Percentiles rank a stretch among this genome's conserved stretches.
Evolutionary conservation across 2,888 invertebrate genomes (phyloP).

Genomic region (Xanthorhoe designata): DNA sequence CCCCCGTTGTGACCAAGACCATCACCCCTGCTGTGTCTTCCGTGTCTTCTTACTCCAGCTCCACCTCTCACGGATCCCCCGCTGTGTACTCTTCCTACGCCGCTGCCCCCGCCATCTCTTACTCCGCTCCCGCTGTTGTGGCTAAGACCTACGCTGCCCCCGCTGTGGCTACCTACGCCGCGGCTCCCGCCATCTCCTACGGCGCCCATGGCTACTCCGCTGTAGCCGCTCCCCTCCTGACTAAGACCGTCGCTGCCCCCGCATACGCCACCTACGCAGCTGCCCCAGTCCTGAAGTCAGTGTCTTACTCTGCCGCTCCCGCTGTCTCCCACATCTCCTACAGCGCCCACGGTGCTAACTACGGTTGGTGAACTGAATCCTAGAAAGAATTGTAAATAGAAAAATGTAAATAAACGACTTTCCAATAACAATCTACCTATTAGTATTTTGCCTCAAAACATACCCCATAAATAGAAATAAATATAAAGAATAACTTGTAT

Average conservation of each 20-base stretch:
- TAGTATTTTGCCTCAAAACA: background rate
- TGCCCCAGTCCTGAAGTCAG: conserved; percentile 69
- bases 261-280: conserved; percentile 58
- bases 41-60: conserved; percentile 61
- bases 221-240: conserved; percentile 58
- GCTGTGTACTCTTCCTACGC: conserved; percentile 58
- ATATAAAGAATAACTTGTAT: too few relatives aligned
- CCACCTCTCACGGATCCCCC: conserved; percentile 62
- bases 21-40: conserved; percentile 60
- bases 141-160: conserved; percentile 59
- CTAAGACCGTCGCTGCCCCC: conserved; percentile 52
- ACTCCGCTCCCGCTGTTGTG: conserved; percentile 55
- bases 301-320: conserved; percentile 86
- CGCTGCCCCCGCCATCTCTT: conserved; percentile 60
- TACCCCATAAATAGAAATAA: background rate
- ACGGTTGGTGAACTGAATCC: conserved; percentile 86
- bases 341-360: conserved; percentile 87
- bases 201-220: conserved; percentile 58
- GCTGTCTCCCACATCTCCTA: conserved; percentile 87
- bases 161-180: conserved; percentile 60
- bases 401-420: conserved; percentile 57
- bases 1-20: conserved; percentile 58
- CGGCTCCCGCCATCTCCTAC: conserved; percentile 58
- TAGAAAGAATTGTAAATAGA: conserved; percentile 62
- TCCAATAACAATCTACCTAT: conserved; percentile 46